Percentiles rank a stretch among this genome's conserved stretches.
These are phyloP conservation scores for Agrotis segetum DNA, from an alignment of 2,888 invertebrate species.

Conservation along the genomic window DNA sequence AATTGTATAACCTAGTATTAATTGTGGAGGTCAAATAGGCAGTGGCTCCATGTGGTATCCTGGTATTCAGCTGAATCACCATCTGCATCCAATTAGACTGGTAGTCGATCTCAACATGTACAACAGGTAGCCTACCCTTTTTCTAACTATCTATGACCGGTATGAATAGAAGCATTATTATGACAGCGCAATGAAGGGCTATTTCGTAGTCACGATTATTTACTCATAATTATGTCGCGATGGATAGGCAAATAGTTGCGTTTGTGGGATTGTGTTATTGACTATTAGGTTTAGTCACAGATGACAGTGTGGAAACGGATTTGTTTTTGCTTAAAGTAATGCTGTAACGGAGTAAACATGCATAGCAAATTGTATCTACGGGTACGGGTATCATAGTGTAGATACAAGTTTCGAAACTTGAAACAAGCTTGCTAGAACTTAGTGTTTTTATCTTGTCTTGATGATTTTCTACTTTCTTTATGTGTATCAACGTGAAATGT, in stretches of 20 bases:
- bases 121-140: too few relatives aligned
- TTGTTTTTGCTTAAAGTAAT: slow-evolving; percentile 15
- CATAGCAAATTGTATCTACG: background rate
- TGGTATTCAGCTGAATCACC: too few relatives aligned
- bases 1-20: too few relatives aligned
- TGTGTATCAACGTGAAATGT: too few relatives aligned
- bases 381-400: too few relatives aligned
- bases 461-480: background rate
- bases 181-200: slow-evolving; percentile 32
- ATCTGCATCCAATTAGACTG: too few relatives aligned
- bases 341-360: background rate
- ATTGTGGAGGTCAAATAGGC: too few relatives aligned
- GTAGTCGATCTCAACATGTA: too few relatives aligned
- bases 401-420: background rate
- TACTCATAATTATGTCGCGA: slow-evolving; percentile 31
- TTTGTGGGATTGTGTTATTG: slow-evolving; percentile 35
- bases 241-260: slow-evolving; percentile 34
- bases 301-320: slow-evolving; percentile 35
- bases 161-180: background rate
- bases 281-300: slow-evolving; percentile 41
- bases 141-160: too few relatives aligned
- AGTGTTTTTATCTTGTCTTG: background rate
- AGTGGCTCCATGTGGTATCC: too few relatives aligned
- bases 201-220: slow-evolving; percentile 44
- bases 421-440: background rate